Percentiles rank a stretch among this genome's conserved stretches.
Evolutionary conservation across 2,113 vertebrate species (phyloP).

Genomic region (Perca schrenkii): DNA sequence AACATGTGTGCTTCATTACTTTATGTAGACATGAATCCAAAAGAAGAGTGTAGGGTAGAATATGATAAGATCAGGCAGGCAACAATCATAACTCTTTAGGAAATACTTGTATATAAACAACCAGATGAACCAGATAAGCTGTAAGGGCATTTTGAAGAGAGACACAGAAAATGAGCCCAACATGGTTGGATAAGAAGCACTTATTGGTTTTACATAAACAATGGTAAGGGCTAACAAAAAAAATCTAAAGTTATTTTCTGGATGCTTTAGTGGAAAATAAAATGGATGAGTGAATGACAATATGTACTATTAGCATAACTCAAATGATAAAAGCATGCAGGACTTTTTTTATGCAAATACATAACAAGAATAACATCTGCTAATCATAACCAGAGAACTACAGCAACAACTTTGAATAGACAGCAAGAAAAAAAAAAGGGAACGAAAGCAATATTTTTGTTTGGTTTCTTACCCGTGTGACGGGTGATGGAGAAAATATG

Average conservation of each 20-base stretch:
- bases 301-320: slow-evolving; percentile 34
- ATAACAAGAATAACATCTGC: slow-evolving; percentile 16
- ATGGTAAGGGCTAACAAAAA: not conserved
- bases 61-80: slow-evolving; percentile 38
- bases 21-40: slow-evolving; percentile 14
- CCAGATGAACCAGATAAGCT: slow-evolving; percentile 32
- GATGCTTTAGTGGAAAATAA: slow-evolving; percentile 49
- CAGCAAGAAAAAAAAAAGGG: not conserved
- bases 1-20: not conserved
- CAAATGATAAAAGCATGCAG: slow-evolving; percentile 20
- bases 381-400: slow-evolving; percentile 10
- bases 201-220: slow-evolving; percentile 16
- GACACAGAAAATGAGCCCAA: not conserved
- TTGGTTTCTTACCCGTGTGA: slow-evolving; percentile 84
- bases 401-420: not conserved
- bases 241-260: slow-evolving; percentile 37
- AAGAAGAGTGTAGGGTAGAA: slow-evolving; percentile 3
- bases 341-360: slow-evolving; percentile 25
- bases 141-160: slow-evolving; percentile 2
- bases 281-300: slow-evolving; percentile 37
- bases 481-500: slow-evolving; percentile 85
- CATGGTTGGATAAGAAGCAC: not conserved
- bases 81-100: slow-evolving; percentile 13
- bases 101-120: slow-evolving; percentile 49
- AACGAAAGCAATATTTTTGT: not conserved